These are phyloP conservation scores for Tiliqua scincoides DNA, from an alignment of 2,113 vertebrate species.

Conservation along the genomic window DNA sequence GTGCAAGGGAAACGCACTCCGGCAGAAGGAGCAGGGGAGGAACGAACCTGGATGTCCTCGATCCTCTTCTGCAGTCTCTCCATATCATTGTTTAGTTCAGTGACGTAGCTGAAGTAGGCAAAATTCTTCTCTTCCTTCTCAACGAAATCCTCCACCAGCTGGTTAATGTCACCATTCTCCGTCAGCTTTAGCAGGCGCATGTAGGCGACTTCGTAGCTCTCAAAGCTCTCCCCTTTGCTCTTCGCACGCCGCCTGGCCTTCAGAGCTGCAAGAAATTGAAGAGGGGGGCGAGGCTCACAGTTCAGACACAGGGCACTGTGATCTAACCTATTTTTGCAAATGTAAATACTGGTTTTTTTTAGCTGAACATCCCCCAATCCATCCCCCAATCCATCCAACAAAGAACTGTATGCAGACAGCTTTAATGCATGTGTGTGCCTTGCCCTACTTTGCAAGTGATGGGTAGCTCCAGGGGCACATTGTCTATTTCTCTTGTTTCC, in stretches of 20 bases:
- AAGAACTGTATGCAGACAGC: background rate
- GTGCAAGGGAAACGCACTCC: background rate
- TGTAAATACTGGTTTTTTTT: no score
- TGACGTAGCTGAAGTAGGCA: slow-evolving; percentile 60
- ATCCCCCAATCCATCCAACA: background rate
- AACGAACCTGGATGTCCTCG: slow-evolving; percentile 68
- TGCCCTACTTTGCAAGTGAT: no score
- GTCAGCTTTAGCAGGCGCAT: slow-evolving; percentile 66
- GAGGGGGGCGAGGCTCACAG: rapidly evolving
- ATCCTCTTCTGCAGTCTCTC: slow-evolving; percentile 60
- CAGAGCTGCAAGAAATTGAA: slow-evolving; percentile 31
- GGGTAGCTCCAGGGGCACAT: no score
- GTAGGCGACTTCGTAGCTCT: slow-evolving; percentile 67
- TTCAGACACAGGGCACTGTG: rapidly evolving
- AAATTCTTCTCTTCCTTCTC: slow-evolving; percentile 72
- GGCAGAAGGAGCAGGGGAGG: no score
- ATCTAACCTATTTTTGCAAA: no score
- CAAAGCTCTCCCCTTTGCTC: slow-evolving; percentile 57
- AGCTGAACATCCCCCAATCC: no score
- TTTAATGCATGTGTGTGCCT: no score
- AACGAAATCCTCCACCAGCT: slow-evolving; percentile 45
- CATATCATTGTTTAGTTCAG: slow-evolving; percentile 60
- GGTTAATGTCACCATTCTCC: background rate
- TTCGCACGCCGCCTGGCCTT: slow-evolving; percentile 36
- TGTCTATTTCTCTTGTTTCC: no score